These are phyloP conservation scores for Sycophila sp. DNA, from an alignment of 1,140 invertebrate genomes.

Conservation along the genomic window DNA sequence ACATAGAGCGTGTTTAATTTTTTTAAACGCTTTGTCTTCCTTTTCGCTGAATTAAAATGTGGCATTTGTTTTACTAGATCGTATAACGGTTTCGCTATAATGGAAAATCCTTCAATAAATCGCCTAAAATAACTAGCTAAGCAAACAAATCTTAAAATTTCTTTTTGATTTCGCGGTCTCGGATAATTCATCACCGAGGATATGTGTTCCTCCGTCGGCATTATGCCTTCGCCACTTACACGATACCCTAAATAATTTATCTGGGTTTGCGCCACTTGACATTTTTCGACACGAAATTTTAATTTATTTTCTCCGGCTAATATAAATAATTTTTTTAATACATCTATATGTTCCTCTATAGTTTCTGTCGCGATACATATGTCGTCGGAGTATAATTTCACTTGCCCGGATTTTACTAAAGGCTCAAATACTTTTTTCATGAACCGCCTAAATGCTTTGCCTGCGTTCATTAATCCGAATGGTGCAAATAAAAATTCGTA, in stretches of 20 bases:
- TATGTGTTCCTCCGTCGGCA: conserved; percentile 47
- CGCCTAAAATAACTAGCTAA: conserved; percentile 55
- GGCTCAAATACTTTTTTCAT: conserved; percentile 4
- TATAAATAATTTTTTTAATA: conserved; percentile 17
- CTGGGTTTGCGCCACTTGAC: neutral
- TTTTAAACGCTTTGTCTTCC: conserved; percentile 28
- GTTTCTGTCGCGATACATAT: conserved; percentile 27
- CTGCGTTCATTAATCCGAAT: conserved; percentile 19
- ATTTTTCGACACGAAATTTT: conserved; percentile 21
- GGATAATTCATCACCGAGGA: conserved; percentile 51
- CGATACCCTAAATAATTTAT: conserved; percentile 29
- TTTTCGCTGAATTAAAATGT: conserved; percentile 31
- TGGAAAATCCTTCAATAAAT: conserved; percentile 50
- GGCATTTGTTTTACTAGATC: conserved; percentile 50
- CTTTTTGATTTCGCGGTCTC: conserved; percentile 39
- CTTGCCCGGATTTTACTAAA: neutral
- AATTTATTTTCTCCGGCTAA: neutral
- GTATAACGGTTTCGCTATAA: conserved; percentile 51
- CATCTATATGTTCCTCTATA: conserved; percentile 1
- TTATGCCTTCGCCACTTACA: conserved; percentile 37
- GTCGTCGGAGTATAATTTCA: conserved; percentile 26
- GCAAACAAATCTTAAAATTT: conserved; percentile 54
- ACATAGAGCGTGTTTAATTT: neutral
- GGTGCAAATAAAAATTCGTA: conserved; percentile 19
- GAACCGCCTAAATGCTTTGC: conserved; percentile 6